Evolutionary conservation across 2,888 invertebrate species (phyloP).

Genomic region (Apamea crenata): DNA sequence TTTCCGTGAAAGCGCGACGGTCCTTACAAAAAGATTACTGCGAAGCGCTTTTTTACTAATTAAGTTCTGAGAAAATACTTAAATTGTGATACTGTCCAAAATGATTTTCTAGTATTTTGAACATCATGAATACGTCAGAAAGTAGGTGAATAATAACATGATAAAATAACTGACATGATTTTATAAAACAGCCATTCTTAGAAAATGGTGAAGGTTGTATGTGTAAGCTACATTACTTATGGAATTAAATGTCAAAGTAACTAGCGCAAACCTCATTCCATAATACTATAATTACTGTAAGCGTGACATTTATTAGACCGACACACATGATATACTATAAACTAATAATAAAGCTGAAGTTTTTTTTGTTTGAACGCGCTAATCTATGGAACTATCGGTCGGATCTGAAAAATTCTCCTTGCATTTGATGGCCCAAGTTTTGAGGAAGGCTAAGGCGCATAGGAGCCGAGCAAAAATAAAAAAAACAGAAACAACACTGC

Average conservation of each 20-base stretch:
- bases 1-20: neutral
- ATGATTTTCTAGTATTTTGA: neutral
- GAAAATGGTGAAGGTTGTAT: constrained; percentile 14
- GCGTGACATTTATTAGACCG: neutral
- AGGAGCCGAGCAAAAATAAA: neutral
- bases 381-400: neutral
- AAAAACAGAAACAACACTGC: neutral
- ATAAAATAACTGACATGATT: neutral
- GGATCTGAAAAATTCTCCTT: neutral
- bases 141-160: neutral
- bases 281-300: constrained; percentile 14
- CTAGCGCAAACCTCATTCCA: constrained; percentile 19
- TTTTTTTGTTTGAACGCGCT: neutral
- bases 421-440: neutral
- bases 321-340: too few species aligned
- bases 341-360: too few species aligned
- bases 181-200: constrained; percentile 4
- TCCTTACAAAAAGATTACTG: neutral
- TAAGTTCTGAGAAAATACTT: constrained; percentile 13
- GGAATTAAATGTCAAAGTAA: constrained; percentile 44
- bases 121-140: constrained; percentile 13
- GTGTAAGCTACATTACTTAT: neutral
- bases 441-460: neutral
- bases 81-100: neutral
- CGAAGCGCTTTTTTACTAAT: neutral